Evolutionary conservation across 1,140 invertebrate genomes (phyloP), one percentile per base, ranked within the genome.

Genomic region (Drosophila dunni): DNA sequence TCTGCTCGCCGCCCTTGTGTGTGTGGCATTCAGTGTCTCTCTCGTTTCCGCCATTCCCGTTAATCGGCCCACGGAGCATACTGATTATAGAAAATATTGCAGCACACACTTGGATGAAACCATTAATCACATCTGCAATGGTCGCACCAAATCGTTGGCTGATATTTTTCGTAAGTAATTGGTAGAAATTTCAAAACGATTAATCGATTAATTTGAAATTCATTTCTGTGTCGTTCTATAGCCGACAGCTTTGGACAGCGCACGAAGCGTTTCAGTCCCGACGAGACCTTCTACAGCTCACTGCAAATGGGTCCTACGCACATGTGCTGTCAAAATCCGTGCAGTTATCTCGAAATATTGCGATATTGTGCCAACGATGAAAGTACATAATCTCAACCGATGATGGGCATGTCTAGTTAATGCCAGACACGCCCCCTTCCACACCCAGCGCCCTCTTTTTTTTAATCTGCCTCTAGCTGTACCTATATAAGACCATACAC

Each of bases 221-320:
- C 48, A 10, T 15, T 46, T 24, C n/a, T n/a, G 40, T 42, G 10
- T 40, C 8, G 1, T 40, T 15, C 29, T 58, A 1, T 34, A 91
- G 91, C 81, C 9, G 56, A 79, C n/a, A 88, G 78, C 48, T 74
- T 90, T 54, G 91, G 77, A 15, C 71, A 62, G 44, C 83, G 83
- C 29, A 68, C 33, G 44, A 91, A 90, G 61, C 82, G 90, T 13
- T 42, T 70, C 7, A 38, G 62, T 7, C 42, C 70, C 42, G 63
- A 72, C n/a, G 71, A 85, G 58, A 54, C 70, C 51, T 75, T 75
- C 34, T 75, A 75, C 42, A 76, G 70, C n/a, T 80, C 78, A 33
- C 24, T 77, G 10, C 73, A 72, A 34, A 74, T 66, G 44, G 81
- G 88, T 8, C 57, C 88, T 9, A 76, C 68, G 3, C 78, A 80